phyloP scores from a whole-genome alignment of 2,888 invertebrate genomes.

The Rutpela maculata region DNA sequence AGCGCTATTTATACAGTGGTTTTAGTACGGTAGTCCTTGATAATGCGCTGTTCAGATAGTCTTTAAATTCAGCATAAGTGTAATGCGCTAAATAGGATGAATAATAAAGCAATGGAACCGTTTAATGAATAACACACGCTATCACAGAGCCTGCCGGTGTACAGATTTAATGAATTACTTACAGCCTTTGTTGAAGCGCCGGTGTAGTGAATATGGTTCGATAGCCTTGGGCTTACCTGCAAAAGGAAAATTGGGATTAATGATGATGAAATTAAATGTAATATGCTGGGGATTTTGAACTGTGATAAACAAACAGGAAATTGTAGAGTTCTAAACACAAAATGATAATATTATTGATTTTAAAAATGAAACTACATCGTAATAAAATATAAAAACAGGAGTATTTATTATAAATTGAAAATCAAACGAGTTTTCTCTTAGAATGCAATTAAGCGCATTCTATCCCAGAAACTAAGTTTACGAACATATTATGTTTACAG shows the following conservation, averaged over 20 bases:
- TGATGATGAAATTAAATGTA: constrained; percentile 14
- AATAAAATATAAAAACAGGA: too few relatives aligned
- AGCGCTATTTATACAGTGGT: too few relatives aligned
- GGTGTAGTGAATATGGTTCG: background rate
- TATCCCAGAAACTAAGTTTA: too few relatives aligned
- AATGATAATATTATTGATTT: background rate
- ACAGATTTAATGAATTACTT: constrained; percentile 30
- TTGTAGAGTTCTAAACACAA: background rate
- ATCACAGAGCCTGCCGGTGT: constrained; percentile 3
- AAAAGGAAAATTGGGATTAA: constrained; percentile 17
- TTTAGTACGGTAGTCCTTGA: background rate
- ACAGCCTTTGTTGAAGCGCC: background rate
- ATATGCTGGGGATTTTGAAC: background rate
- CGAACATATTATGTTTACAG: too few relatives aligned
- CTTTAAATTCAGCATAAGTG: background rate
- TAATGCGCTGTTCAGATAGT: background rate
- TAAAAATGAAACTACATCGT: background rate
- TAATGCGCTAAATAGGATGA: constrained; percentile 23
- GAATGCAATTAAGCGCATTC: too few relatives aligned
- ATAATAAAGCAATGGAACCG: constrained; percentile 13
- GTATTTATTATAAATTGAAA: too few relatives aligned
- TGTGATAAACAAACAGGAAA: background rate
- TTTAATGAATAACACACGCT: constrained; percentile 25
- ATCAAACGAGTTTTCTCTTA: too few relatives aligned
- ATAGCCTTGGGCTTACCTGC: constrained; percentile 3